Evolutionary conservation across 2,113 vertebrate species (phyloP).

Genomic region (Seriola dumerili): DNA sequence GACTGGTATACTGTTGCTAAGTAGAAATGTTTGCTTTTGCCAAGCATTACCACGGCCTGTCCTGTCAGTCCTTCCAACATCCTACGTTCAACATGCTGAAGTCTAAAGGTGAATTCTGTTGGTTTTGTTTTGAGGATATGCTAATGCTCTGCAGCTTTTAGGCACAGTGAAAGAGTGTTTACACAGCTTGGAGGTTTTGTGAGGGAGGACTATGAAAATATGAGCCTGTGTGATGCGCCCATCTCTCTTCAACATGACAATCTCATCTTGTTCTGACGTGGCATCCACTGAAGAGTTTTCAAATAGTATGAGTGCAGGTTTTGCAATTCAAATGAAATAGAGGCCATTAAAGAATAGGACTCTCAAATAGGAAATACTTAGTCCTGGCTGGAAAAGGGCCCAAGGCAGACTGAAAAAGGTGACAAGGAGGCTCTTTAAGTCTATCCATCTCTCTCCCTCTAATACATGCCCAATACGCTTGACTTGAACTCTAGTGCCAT

Average conservation of each 20-base stretch:
- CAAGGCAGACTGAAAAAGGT: constrained; percentile 60
- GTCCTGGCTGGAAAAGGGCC: constrained; percentile 42
- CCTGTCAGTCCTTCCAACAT: constrained; percentile 65
- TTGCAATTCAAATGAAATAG: constrained; percentile 74
- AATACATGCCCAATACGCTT: constrained; percentile 30
- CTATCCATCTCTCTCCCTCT: constrained; percentile 37
- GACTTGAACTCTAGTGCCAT: constrained; percentile 47
- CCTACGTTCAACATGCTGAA: constrained; percentile 75
- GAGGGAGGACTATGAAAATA: constrained; percentile 62
- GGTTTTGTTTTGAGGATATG: constrained; percentile 60
- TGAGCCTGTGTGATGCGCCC: constrained; percentile 29
- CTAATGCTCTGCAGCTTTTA: constrained; percentile 48
- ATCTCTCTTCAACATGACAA: constrained; percentile 55
- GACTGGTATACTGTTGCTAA: constrained; percentile 48
- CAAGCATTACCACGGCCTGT: constrained; percentile 65
- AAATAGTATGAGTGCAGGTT: constrained; percentile 63
- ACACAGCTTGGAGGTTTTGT: constrained; percentile 57
- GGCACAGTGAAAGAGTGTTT: constrained; percentile 54
- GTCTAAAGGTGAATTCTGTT: constrained; percentile 51
- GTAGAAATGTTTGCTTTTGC: constrained; percentile 58
- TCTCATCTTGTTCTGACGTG: constrained; percentile 60
- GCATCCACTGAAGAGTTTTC: constrained; percentile 52
- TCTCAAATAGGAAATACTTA: constrained; percentile 58
- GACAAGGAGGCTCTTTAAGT: constrained; percentile 59
- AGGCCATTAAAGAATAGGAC: constrained; percentile 59